Evolutionary conservation across 2,113 vertebrate species (phyloP).

Genomic region (Sphyrna mokarran): DNA sequence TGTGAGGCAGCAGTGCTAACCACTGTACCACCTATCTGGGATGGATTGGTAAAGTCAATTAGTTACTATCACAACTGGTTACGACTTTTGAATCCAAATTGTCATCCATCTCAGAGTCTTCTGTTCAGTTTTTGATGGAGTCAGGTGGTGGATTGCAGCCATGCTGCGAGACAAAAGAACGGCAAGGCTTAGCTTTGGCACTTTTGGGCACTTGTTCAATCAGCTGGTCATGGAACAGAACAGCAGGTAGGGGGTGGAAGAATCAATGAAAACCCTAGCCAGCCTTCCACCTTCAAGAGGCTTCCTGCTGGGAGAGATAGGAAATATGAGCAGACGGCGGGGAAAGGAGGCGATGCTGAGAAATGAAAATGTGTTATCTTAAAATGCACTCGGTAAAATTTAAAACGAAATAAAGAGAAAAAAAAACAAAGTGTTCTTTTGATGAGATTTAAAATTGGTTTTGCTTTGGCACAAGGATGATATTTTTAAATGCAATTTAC

Average conservation of each 20-base stretch:
- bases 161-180: background rate
- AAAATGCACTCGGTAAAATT: slow-evolving; percentile 17
- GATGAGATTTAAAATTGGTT: slow-evolving; percentile 36
- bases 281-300: background rate
- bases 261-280: background rate
- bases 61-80: background rate
- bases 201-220: too few species aligned
- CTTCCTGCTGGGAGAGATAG: background rate
- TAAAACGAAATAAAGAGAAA: slow-evolving; percentile 29
- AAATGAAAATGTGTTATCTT: slow-evolving; percentile 26
- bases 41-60: background rate
- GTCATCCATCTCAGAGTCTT: background rate
- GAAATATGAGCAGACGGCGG: background rate
- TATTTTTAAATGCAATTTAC: slow-evolving; percentile 34
- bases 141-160: background rate
- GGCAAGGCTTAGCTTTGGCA: background rate
- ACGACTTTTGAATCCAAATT: background rate
- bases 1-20: too few species aligned
- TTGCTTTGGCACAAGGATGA: slow-evolving; percentile 17
- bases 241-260: background rate
- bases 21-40: background rate
- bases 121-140: background rate
- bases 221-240: background rate
- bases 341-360: background rate
- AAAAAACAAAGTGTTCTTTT: slow-evolving; percentile 26